These are phyloP conservation scores for Pterois miles DNA, from an alignment of 2,797 vertebrate species.

Conservation along the genomic window DNA sequence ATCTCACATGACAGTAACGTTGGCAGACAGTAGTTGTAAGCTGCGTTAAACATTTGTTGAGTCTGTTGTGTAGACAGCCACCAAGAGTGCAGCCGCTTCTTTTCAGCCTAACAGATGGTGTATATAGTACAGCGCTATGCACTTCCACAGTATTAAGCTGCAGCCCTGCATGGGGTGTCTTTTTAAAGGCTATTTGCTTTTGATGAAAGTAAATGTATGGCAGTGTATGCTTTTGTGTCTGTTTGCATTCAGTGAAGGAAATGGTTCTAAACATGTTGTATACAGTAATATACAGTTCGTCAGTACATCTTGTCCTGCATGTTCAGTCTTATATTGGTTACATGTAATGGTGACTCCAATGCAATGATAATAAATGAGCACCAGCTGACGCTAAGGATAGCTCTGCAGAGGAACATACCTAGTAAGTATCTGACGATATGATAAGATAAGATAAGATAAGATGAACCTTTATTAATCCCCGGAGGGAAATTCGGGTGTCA, in stretches of 20 bases:
- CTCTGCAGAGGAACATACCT: slow-evolving; percentile 8
- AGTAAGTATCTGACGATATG: background rate
- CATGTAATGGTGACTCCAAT: background rate
- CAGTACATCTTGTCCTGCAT: background rate
- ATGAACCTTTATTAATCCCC: no score
- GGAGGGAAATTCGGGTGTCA: no score
- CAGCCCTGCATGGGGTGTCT: slow-evolving; percentile 37
- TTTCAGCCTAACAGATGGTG: slow-evolving; percentile 67
- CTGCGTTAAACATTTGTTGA: slow-evolving; percentile 42
- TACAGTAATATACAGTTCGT: background rate
- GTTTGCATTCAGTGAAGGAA: slow-evolving; percentile 9
- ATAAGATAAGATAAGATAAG: no score
- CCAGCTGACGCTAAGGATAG: background rate
- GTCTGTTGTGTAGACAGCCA: slow-evolving; percentile 55
- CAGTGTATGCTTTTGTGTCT: slow-evolving; percentile 14
- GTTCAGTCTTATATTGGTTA: background rate
- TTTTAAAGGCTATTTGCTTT: slow-evolving; percentile 35
- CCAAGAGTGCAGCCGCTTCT: slow-evolving; percentile 52
- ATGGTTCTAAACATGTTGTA: background rate
- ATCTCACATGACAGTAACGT: slow-evolving; percentile 25
- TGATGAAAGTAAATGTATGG: slow-evolving; percentile 42
- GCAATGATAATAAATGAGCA: background rate
- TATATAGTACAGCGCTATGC: slow-evolving; percentile 44
- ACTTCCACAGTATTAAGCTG: slow-evolving; percentile 28
- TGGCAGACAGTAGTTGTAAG: slow-evolving; percentile 39